A percentile compares a stretch with the other conserved stretches of the same genome.
Evolutionary conservation across 2,113 vertebrate species (phyloP).

Genomic region (Alaudala cheleensis): DNA sequence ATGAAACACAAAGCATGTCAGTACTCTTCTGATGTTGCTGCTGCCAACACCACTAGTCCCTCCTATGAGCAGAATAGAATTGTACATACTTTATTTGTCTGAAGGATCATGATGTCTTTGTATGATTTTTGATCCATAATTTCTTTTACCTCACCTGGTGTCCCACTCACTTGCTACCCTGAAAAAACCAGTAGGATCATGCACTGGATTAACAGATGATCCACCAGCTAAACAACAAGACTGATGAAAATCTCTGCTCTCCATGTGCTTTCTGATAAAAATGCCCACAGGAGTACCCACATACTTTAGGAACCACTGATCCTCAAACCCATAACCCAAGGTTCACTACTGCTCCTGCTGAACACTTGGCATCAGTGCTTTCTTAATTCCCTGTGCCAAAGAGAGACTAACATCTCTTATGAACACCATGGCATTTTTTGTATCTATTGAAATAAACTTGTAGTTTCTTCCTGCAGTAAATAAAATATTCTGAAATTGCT

Average conservation of each 20-base stretch:
- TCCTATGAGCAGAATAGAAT: not conserved
- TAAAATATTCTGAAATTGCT: not conserved
- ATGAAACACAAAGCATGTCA: not conserved
- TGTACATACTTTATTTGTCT: not conserved
- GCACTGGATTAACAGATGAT: not conserved
- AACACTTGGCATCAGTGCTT: not conserved
- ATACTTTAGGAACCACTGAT: not conserved
- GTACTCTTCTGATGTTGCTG: not conserved
- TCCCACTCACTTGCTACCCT: not conserved
- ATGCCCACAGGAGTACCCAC: rapidly evolving
- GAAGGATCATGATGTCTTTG: not conserved
- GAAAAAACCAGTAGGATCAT: not conserved
- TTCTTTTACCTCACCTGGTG: not conserved
- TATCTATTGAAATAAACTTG: not conserved
- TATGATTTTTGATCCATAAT: not conserved
- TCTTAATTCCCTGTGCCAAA: not conserved
- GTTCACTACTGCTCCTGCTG: not conserved
- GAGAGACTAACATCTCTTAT: not conserved
- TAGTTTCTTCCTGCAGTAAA: not conserved
- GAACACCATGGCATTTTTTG: not conserved
- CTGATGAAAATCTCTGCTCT: not conserved
- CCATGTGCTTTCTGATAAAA: not conserved
- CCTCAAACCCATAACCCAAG: not conserved
- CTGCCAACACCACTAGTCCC: not conserved
- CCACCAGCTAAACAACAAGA: not conserved